A percentile compares a stretch with the other conserved stretches of the same genome.
Evolutionary conservation across 2,113 vertebrate genomes (phyloP).

Genomic region (Hippopotamus amphibius): DNA sequence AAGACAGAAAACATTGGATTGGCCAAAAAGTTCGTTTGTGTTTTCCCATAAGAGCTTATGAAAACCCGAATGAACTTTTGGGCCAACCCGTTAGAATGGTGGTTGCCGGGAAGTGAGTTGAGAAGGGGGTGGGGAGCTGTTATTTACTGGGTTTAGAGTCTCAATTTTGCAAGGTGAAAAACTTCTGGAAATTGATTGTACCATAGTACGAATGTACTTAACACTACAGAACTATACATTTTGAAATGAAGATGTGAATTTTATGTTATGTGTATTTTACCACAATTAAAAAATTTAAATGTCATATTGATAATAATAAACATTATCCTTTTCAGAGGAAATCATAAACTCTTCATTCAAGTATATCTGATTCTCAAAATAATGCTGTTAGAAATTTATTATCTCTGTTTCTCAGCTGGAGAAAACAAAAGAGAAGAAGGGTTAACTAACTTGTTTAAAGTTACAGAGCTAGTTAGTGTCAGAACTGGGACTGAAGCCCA

Average conservation of each 20-base stretch:
- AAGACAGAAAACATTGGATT: not conserved
- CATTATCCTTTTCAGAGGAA: not conserved
- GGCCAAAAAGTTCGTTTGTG: no score
- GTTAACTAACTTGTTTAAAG: not conserved
- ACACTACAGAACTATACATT: not conserved
- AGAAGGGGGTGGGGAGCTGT: not conserved
- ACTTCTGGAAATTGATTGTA: not conserved
- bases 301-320: not conserved
- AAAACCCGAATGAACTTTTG: no score
- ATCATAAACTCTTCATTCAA: not conserved
- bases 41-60: no score
- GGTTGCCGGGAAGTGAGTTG: not conserved
- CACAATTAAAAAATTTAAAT: not conserved
- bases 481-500: not conserved
- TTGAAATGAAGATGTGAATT: not conserved
- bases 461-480: not conserved
- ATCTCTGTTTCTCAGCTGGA: not conserved
- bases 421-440: not conserved
- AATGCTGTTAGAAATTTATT: not conserved
- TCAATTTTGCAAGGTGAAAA: not conserved
- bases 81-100: not conserved
- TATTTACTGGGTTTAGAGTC: not conserved
- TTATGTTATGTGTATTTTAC: not conserved
- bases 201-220: not conserved
- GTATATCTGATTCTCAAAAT: not conserved